Evolutionary conservation across 2,888 invertebrate species (phyloP).

Genomic region (Adineta ricciae): DNA sequence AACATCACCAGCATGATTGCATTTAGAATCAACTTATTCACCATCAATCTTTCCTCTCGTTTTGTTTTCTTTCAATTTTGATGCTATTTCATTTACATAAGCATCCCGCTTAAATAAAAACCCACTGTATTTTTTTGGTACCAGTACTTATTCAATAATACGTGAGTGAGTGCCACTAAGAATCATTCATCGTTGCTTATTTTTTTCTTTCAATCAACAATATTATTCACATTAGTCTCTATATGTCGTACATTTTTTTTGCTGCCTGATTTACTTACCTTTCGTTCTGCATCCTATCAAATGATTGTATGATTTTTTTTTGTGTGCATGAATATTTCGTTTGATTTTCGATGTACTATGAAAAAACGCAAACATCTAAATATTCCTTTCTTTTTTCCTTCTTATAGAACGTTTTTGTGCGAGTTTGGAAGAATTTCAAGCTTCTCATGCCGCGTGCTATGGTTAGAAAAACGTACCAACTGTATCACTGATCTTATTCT

Average conservation of each 20-base stretch:
- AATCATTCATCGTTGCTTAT: not conserved
- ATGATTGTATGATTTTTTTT: not conserved
- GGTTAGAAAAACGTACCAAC: not conserved
- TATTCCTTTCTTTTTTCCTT: not conserved
- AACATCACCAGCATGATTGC: not conserved
- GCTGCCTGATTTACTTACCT: not conserved
- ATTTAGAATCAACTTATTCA: not conserved
- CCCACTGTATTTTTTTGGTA: not conserved
- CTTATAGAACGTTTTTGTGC: conserved; percentile 8
- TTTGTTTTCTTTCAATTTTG: not conserved
- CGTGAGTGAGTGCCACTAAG: not conserved
- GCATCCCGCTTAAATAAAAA: not conserved
- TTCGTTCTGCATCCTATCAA: not conserved
- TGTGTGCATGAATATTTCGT: not conserved
- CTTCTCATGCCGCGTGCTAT: not conserved
- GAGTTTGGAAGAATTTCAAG: not conserved
- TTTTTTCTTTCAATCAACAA: not conserved
- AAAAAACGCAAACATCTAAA: not conserved
- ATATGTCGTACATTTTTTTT: not conserved
- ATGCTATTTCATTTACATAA: not conserved
- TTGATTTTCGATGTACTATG: too few relatives aligned
- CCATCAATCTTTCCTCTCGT: not conserved
- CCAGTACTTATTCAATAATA: not conserved
- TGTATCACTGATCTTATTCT: not conserved
- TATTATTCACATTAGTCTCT: not conserved